Evolutionary conservation across 2,113 vertebrate genomes (phyloP).

Genomic region (Pseudorectes ferrugineus): DNA sequence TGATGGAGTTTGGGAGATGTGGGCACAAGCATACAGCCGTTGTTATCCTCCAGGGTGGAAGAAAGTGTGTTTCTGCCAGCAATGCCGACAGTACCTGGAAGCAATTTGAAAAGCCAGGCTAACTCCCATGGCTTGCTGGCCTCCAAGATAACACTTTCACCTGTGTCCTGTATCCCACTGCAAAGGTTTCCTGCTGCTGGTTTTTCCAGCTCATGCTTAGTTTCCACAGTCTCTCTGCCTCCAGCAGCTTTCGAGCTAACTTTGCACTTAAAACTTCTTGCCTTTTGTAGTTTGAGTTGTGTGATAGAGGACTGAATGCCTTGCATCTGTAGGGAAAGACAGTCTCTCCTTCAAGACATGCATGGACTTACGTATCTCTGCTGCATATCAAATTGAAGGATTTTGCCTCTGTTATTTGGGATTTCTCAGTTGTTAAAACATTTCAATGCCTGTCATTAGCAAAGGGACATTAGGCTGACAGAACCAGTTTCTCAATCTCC

Average conservation of each 20-base stretch:
- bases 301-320: neutral
- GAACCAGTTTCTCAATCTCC: neutral
- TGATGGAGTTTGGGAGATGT: neutral
- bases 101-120: neutral
- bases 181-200: neutral
- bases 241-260: conserved; percentile 18
- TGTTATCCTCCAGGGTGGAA: neutral
- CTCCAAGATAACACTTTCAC: neutral
- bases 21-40: neutral
- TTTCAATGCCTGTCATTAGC: neutral
- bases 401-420: conserved; percentile 3
- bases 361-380: neutral
- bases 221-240: neutral
- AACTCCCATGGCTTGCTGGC: neutral
- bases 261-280: conserved; percentile 4
- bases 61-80: neutral
- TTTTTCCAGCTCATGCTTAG: neutral
- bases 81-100: neutral
- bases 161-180: neutral
- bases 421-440: conserved; percentile 1
- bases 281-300: neutral
- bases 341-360: neutral
- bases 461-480: neutral
- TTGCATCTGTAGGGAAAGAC: neutral
- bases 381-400: neutral